A percentile compares a stretch with the other conserved stretches of the same genome.
These are phyloP conservation scores for Sclerurus mexicanus DNA, from an alignment of 2,113 vertebrate genomes.

Conservation along the genomic window DNA sequence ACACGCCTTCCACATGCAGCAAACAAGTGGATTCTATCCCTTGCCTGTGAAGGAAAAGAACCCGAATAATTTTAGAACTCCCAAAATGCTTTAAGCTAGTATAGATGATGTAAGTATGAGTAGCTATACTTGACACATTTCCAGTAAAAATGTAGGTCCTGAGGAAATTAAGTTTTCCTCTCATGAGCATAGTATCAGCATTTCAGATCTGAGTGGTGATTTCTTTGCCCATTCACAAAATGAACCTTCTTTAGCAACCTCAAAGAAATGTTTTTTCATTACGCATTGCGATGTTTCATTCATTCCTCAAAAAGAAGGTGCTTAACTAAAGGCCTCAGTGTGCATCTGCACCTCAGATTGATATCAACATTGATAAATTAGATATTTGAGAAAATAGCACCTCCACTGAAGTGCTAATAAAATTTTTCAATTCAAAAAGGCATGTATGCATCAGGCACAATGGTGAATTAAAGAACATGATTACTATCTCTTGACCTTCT, in stretches of 20 bases:
- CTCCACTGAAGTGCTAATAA: neutral
- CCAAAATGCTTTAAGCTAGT: neutral
- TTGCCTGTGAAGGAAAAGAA: neutral
- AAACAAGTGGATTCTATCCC: neutral
- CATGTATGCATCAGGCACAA: neutral
- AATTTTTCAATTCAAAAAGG: neutral
- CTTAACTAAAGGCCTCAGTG: neutral
- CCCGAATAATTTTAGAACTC: neutral
- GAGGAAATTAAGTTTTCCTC: neutral
- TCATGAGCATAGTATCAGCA: fast-evolving
- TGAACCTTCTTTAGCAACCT: neutral
- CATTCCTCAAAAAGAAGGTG: neutral
- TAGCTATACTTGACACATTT: neutral
- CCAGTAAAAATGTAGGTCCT: neutral
- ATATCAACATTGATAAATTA: neutral
- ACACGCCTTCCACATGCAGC: neutral
- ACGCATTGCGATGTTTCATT: neutral
- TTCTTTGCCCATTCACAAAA: neutral
- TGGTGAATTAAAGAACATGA: neutral
- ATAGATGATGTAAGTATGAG: neutral
- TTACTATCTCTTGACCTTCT: neutral
- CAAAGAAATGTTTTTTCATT: neutral
- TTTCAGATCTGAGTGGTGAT: neutral
- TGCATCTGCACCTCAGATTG: neutral
- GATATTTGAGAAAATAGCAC: neutral